Conservation (phyloP, 2,797 vertebrate species). For the Decapterus maruadsi region DNA sequence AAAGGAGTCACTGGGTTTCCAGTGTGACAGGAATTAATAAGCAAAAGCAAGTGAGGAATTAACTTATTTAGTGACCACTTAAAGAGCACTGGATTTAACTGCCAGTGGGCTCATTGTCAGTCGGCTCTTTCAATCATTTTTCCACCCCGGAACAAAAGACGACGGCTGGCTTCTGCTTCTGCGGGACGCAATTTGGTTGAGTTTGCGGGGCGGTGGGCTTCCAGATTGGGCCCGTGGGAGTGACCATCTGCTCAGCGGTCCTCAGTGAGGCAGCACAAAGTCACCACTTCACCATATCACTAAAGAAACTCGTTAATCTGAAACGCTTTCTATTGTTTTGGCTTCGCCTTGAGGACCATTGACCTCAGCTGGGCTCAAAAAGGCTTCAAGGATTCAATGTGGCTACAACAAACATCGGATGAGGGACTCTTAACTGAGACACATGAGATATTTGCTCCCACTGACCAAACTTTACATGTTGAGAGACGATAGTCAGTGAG, state of each 20-base stretch:
- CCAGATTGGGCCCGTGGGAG: conserved; percentile 47
- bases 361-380: conserved; percentile 5
- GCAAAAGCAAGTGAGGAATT: conserved; percentile 21
- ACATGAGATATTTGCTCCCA: conserved; percentile 9
- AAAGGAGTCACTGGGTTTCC: conserved; percentile 12
- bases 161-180: conserved; percentile 11
- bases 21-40: conserved; percentile 21
- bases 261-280: conserved; percentile 14
- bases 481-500: neutral
- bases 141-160: conserved; percentile 27
- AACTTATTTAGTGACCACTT: conserved; percentile 25
- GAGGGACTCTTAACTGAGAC: conserved; percentile 30
- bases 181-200: conserved; percentile 17
- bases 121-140: conserved; percentile 5
- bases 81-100: conserved; percentile 8
- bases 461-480: neutral
- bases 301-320: conserved; percentile 45
- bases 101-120: conserved; percentile 8
- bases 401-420: conserved; percentile 9
- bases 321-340: conserved; percentile 47
- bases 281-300: conserved; percentile 31
- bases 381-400: neutral
- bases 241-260: conserved; percentile 59
- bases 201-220: conserved; percentile 20
- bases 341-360: conserved; percentile 8